Base-by-base conservation (phyloP, 2,113 vertebrate species). In the Corapipo altera region DNA sequence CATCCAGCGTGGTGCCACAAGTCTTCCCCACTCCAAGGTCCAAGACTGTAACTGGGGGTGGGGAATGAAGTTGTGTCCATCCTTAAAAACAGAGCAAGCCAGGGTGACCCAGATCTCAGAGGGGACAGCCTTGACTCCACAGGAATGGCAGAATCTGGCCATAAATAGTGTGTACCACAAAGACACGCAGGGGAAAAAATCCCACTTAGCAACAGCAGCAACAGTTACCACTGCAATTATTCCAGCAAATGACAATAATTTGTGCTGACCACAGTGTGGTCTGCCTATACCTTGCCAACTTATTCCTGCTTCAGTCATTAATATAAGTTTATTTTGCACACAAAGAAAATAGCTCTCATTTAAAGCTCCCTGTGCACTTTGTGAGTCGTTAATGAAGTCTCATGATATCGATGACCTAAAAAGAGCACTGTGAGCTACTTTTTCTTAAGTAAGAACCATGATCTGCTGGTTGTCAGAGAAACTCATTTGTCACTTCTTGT, bases 141-240 rank as follows among this genome's bases (percentile, higher is more conserved):
- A 1, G 37, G 79, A 69, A 78, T 61, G 75, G 69, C 85, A 86
- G 72, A 84, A 88, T 92, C 69, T 39, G 66, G 48, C 65, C 88
- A 75, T 93, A 95, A 96, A 95, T 64, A 85, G 69, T 10, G 44
- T 61, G 61, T 37, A 57, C 48, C 69, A 32, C 46, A 61, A 64
- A 96, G 72, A 84, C 52, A 69, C 0, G 1, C 44, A 75, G 76
- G 59, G 23, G 1, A 24, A 77, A 82, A 46, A 39, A 3, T 0
- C 5, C 8, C n/a, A 89, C 85, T 90, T 88, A 92, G 79, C 88
- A 94, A 88, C 90, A 94, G 88, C 76, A 96, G 69, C 80, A 90
- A 93, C 73, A 95, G 90, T 96, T 96, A 85, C 95, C 93, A 82
- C 74, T 96, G 90, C 79, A 95, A 78, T 96, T 95, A 96, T 91